Percentiles rank a stretch among this genome's conserved stretches.
Evolutionary conservation across 2,113 vertebrate species (phyloP).

Genomic region (Lophotis ruficrista): DNA sequence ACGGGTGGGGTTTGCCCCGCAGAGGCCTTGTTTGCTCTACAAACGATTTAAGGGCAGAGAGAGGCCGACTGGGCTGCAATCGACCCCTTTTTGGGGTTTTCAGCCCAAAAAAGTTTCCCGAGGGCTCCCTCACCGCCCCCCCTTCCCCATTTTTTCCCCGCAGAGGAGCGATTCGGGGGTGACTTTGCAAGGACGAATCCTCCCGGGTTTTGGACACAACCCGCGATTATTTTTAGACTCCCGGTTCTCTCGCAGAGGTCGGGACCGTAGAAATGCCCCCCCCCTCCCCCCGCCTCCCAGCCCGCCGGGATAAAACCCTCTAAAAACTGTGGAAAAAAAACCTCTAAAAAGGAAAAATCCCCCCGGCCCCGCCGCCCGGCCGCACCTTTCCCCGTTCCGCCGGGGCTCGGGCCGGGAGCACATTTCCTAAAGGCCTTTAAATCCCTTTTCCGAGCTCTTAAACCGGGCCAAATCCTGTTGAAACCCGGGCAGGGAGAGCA

Average conservation of each 20-base stretch:
- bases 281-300: no score
- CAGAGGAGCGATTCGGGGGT: background rate
- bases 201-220: background rate
- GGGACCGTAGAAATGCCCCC: background rate
- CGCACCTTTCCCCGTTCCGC: background rate
- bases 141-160: background rate
- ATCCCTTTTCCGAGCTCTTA: background rate
- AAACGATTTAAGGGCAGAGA: background rate
- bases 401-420: background rate
- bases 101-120: no score
- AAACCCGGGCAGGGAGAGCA: background rate
- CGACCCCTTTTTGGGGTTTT: background rate
- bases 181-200: background rate
- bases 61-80: background rate
- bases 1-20: background rate
- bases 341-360: background rate
- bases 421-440: background rate
- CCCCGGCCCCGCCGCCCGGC: no score
- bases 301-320: background rate
- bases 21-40: background rate
- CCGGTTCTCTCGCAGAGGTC: background rate
- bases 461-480: background rate
- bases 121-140: background rate
- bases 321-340: background rate
- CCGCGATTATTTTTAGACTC: conserved; percentile 35